Evolutionary conservation across 2,797 vertebrate species (phyloP).

Genomic region (Clarias platycephalus): DNA sequence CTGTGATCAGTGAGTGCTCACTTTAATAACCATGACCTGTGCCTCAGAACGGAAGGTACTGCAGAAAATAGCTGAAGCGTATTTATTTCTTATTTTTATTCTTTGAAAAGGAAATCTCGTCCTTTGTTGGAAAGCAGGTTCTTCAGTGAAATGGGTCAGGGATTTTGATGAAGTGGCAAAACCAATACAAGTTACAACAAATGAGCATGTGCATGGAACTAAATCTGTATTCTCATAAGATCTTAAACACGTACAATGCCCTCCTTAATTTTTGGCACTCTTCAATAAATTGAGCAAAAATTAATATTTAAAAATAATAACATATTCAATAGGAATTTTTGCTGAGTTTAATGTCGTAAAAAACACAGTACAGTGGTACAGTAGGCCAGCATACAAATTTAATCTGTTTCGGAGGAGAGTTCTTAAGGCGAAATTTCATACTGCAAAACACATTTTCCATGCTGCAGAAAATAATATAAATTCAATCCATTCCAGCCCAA

Average conservation of each 20-base stretch:
- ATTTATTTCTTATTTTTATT: neutral
- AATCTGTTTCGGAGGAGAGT: no score
- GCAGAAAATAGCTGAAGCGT: neutral
- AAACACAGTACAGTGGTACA: no score
- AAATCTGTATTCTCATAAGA: neutral
- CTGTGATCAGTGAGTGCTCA: constrained; percentile 11
- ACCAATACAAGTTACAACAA: constrained; percentile 21
- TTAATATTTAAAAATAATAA: neutral
- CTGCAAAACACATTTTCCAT: no score
- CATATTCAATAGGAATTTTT: neutral
- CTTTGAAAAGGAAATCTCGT: neutral
- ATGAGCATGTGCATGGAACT: neutral
- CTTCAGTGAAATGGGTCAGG: constrained; percentile 3
- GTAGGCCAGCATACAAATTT: no score
- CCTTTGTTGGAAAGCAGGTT: constrained; percentile 21
- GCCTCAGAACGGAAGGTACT: neutral
- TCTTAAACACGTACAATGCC: neutral
- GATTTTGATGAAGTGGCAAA: constrained; percentile 19
- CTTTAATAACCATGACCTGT: constrained; percentile 5
- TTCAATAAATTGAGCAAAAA: neutral
- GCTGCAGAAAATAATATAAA: no score
- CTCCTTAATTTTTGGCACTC: neutral
- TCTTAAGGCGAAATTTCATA: no score
- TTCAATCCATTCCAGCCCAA: no score
- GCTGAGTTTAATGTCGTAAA: no score